phyloP scores from a whole-genome alignment of 2,113 vertebrate species.

The Cinclus cinclus region DNA sequence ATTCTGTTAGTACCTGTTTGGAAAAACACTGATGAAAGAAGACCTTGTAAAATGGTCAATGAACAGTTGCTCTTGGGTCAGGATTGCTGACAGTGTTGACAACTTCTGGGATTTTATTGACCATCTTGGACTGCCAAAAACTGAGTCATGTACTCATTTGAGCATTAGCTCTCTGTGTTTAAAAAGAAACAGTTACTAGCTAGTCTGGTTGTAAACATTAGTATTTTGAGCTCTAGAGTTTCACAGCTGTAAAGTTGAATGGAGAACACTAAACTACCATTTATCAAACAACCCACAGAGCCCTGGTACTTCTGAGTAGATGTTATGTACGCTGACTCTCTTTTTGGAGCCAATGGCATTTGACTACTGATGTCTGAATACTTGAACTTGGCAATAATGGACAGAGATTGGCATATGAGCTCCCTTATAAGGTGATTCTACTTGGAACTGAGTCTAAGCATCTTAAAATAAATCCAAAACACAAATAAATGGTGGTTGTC shows the following conservation, averaged over 20 bases:
- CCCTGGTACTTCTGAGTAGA: background rate
- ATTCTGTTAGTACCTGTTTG: background rate
- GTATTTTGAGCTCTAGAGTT: background rate
- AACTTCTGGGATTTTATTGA: background rate
- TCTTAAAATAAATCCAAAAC: conserved; percentile 27
- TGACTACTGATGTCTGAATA: background rate
- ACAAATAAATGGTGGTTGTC: conserved; percentile 12
- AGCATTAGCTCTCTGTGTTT: background rate
- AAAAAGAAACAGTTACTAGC: background rate
- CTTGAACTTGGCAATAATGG: background rate
- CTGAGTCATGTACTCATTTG: background rate
- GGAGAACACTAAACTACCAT: background rate
- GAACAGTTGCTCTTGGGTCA: background rate
- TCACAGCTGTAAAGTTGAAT: background rate
- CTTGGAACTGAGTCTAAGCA: conserved; percentile 1
- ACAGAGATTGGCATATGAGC: background rate
- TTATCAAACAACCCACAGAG: background rate
- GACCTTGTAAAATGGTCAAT: background rate
- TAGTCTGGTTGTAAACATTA: background rate
- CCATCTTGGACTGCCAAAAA: background rate
- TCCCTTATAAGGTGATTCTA: background rate
- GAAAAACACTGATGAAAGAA: background rate
- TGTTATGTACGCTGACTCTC: background rate
- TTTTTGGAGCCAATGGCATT: background rate
- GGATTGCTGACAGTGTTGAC: background rate